These are phyloP conservation scores for Leguminivora glycinivorella DNA, from an alignment of 1,140 invertebrate genomes.

Conservation along the genomic window DNA sequence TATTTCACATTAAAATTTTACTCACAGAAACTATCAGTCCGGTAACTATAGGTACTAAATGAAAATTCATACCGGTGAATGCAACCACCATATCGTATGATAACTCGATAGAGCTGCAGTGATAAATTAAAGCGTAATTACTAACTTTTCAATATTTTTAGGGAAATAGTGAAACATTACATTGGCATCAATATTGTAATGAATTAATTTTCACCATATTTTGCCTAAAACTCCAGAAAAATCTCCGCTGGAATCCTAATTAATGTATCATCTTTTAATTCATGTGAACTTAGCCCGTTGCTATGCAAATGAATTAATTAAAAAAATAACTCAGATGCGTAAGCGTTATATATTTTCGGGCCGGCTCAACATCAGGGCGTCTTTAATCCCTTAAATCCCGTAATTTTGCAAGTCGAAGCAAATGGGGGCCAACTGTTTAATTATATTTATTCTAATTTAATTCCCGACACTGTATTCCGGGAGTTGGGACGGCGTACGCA, in stretches of 20 bases:
- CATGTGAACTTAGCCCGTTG: constrained; percentile 2
- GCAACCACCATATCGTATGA: too few species aligned
- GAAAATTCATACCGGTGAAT: too few species aligned
- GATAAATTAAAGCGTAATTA: too few species aligned
- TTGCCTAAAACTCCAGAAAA: background rate
- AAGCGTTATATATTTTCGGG: constrained; percentile 35
- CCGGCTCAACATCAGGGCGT: constrained; percentile 41
- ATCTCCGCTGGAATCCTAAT: background rate
- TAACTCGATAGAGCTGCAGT: too few species aligned
- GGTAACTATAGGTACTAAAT: too few species aligned
- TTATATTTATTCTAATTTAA: constrained; percentile 64
- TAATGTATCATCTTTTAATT: constrained; percentile 24
- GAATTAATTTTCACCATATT: background rate
- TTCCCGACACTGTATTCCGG: constrained; percentile 45
- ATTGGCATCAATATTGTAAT: background rate
- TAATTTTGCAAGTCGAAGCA: constrained; percentile 53
- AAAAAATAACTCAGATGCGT: constrained; percentile 39
- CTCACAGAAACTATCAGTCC: too few species aligned
- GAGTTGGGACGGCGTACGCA: constrained; percentile 31
- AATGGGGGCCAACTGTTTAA: constrained; percentile 52
- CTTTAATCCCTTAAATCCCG: constrained; percentile 45
- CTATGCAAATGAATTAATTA: constrained; percentile 39
- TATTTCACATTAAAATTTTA: too few species aligned
- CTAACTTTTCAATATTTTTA: too few species aligned
- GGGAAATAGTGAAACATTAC: too few species aligned